These are phyloP conservation scores for Enteromius treurensis DNA, from an alignment of 2,797 vertebrate genomes.

Conservation along the genomic window DNA sequence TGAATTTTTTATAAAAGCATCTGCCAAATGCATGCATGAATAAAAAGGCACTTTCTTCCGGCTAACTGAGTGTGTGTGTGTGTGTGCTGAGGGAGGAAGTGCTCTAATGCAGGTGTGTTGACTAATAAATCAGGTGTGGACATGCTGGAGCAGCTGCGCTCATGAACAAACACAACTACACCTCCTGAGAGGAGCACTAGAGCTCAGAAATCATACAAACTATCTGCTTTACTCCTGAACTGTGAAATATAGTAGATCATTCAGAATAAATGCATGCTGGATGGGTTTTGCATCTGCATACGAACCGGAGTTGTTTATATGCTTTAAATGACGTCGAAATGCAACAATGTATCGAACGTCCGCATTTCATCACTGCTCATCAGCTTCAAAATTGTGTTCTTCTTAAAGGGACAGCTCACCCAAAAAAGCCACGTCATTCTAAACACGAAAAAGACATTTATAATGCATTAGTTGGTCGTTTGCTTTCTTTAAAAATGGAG, in stretches of 20 bases:
- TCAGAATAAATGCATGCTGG: neutral
- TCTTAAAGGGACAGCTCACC: neutral
- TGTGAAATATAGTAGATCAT: neutral
- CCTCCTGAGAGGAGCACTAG: neutral
- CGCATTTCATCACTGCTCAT: neutral
- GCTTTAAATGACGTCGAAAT: neutral
- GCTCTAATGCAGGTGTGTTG: slow-evolving; percentile 26
- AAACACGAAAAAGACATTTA: neutral
- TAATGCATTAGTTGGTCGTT: neutral
- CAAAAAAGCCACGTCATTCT: neutral
- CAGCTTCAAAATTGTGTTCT: neutral
- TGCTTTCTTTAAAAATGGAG: neutral
- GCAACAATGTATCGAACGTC: neutral
- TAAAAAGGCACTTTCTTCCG: slow-evolving; percentile 54
- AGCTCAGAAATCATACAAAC: too few relatives aligned
- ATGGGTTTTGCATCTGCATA: neutral
- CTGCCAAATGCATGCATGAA: slow-evolving; percentile 60
- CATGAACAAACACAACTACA: slow-evolving; percentile 1
- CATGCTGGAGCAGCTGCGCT: slow-evolving; percentile 1
- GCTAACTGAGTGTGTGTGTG: slow-evolving; percentile 30
- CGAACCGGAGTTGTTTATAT: neutral
- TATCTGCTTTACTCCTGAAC: neutral
- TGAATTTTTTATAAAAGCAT: neutral
- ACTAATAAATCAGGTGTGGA: slow-evolving; percentile 1
- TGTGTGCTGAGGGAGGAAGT: slow-evolving; percentile 61